Base-by-base conservation (phyloP, 2,888 invertebrate species). In the Ditylenchus weischeri region DNA sequence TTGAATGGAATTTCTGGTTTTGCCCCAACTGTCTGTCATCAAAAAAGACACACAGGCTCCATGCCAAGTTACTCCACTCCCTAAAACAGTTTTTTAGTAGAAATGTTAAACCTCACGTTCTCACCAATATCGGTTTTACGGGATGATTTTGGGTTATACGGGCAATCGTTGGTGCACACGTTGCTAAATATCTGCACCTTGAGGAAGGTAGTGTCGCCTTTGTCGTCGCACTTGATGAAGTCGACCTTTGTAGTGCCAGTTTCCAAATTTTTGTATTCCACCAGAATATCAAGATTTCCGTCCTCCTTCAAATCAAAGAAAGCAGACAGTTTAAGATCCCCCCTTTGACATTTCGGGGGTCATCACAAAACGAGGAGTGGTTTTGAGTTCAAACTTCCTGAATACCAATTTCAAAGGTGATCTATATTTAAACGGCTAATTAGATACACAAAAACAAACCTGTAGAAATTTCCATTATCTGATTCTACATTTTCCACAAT, bases 201-300 rank as follows among this genome's bases (percentile, higher is more conserved):
- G 48, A 83, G 70, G 71, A 83, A 83, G 1, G 82, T 80, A 3
- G 82, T 83, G 68, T 82, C 82, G 18, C 78, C 79, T 62, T 81
- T 77, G 58, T 79, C 76, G 4, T 75, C 75, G 61, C 75, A 71
- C 49, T 62, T 62, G 43, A 62, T 62, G 49, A 62, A 62, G 21
- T 62, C 62, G 13, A 62, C 13, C 29, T 62, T 62, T 2, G 38
- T 59, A 19, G 13, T 35, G 10, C 43, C 35, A 19, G 59, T 59
- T 11, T 59, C 11, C 13, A 35, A n/a, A 59, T 59, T 35, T 38
- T 35, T 69, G 69, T 80, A 81, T 64, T 81, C 79, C 11, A 80
- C 76, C 13, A 83, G 67, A 36, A 83, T 65, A 66, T 83, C 83
- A 60, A 83, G 73, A 48, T 71, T 80, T 36, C 83, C 83, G 64